Base-by-base conservation (phyloP, 2,113 vertebrate species). In the Galbula dea region DNA sequence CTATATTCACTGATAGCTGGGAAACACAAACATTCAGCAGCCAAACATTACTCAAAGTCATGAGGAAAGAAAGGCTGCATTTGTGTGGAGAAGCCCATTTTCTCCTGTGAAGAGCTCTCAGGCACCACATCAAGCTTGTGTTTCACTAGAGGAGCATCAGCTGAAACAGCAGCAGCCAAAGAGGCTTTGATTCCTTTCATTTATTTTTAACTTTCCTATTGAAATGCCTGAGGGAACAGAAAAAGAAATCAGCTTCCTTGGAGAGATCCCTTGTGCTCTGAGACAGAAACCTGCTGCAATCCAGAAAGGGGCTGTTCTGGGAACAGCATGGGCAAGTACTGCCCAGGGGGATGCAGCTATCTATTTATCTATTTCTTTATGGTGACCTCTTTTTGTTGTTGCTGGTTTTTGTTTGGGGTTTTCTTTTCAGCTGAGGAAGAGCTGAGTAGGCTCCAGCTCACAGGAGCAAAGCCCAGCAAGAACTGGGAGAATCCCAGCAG, bases 161-260 rank as follows among this genome's bases (percentile, higher is more conserved):
- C 78, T 91, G 87, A 88, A 93, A 85, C 46, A 83, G 82, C 5
- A 0, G 78, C 91, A 92, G 84, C 91, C 89, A 87, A 93, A 91
- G n/a, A 94, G 85, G 39, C 85, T 96, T 94, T 87, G 77, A 86
- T 89, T 92, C 0, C 1, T 88, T 94, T 71, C 34, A 88, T 96
- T 95, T 96, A 94, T 91, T 96, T 96, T 95, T 94, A 89, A 92
- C 87, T 94, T 83, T 78, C 84, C 51, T 29, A 80, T 51, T 95
- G 84, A 94, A 93, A 94, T 76, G 43, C 76, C 71, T 51, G 46
- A 66, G 41, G 17, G 8, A 2, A 9, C 65, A 41, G 52, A 59
- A 65, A 30, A 15, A 65, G 27, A 12, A 65, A 73, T 43, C 18
- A 0, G 0, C 59, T 88, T 59, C 46, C 51, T 92, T 67, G 48